Base-by-base conservation (phyloP, 2,888 invertebrate genomes). In the Agonopterix heracliana region DNA sequence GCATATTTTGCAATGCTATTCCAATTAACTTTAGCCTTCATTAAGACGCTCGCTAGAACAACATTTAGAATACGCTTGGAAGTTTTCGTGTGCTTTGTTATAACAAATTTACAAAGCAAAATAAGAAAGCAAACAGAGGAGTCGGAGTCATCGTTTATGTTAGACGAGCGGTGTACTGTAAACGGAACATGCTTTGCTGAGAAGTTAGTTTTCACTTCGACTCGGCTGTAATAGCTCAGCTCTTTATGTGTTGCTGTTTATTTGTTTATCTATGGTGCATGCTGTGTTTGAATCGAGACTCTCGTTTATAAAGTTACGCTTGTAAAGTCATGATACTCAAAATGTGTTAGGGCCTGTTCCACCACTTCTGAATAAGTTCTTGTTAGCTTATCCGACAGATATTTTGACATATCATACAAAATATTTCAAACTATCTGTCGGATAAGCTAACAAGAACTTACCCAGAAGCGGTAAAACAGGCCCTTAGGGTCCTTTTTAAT, bases 81-180 rank as follows among this genome's bases (percentile, higher is more conserved):
- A 70, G 57, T 70, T 74, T 63, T 62, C 63, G 68, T 64, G 55
- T 65, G 69, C 69, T 71, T 74, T 71, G 74, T 72, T 74, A 64
- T 61, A 68, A 69, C 71, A 74, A 75, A 71, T 68, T 71, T 71
- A 67, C 70, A 68, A 71, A 76, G 74, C 66, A 55, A 74, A 79
- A 75, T 74, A 78, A 78, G 72, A 74, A 72, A 70, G 71, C 62
- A 79, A 81, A 79, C 79, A 80, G 71, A 67, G 66, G 68, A 71
- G 71, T 63, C 65, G 65, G 64, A 77, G 71, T 78, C 78, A 79
- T 78, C 78, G 79, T 75, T 80, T 78, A 72, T 71, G 71, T 75
- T 77, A 66, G 71, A 74, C 65, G 73, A 74, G 71, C 71, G 68
- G 63, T 74, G 64, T 55, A 63, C 59, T 57, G 70, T 66, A 76